Percentiles rank a stretch among this genome's conserved stretches.
phyloP scores from a whole-genome alignment of 2,113 vertebrate species.

The Gadus macrocephalus region DNA sequence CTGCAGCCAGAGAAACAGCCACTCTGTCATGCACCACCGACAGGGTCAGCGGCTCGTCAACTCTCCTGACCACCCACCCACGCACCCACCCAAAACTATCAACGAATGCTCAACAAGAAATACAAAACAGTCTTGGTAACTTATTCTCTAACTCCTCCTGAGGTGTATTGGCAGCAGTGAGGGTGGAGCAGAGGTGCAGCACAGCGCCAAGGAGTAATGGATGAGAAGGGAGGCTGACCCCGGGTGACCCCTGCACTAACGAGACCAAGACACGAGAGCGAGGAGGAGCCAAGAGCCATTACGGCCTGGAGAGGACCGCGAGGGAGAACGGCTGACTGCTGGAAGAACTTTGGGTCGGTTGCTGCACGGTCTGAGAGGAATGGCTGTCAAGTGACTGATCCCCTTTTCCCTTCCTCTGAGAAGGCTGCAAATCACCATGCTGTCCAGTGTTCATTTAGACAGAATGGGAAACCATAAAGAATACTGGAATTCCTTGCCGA shows the following conservation, averaged over 20 bases:
- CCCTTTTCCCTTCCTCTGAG: not conserved
- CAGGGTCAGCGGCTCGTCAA: no score
- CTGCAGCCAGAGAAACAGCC: not conserved
- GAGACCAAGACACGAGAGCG: constrained; percentile 29
- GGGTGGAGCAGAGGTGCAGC: no score
- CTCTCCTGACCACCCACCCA: no score
- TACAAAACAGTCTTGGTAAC: no score
- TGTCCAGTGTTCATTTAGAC: constrained; percentile 40
- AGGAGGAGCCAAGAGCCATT: not conserved
- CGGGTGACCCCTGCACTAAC: constrained; percentile 26
- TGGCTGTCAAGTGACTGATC: not conserved
- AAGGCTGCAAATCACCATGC: constrained; percentile 30
- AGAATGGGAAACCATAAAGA: constrained; percentile 42
- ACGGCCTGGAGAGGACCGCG: not conserved
- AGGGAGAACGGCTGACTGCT: not conserved
- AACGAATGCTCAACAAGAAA: no score
- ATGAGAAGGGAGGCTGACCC: constrained; percentile 29
- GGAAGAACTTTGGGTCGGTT: not conserved
- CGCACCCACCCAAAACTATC: no score
- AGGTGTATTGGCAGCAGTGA: no score
- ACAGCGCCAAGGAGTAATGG: not conserved
- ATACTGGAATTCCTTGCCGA: constrained; percentile 46
- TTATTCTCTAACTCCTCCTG: no score
- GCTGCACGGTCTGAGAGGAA: not conserved
- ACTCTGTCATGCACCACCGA: no score